phyloP scores from a whole-genome alignment of 2,113 vertebrate genomes.

The Acrocephalus arundinaceus region DNA sequence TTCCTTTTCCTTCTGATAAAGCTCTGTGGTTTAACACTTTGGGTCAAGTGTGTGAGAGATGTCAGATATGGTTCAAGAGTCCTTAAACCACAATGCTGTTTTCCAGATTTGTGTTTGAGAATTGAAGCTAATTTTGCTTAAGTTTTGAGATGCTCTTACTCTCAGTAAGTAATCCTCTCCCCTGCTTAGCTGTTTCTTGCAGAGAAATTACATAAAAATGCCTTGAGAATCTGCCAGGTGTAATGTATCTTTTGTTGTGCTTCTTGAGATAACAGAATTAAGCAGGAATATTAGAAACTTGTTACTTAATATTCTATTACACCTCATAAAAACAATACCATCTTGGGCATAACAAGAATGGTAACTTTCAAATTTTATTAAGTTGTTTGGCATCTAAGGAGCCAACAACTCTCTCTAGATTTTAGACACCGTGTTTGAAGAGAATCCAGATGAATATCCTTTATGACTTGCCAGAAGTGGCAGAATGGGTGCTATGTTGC shows the following conservation, averaged over 20 bases:
- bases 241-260: not conserved
- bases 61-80: not conserved
- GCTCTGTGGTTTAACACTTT: not conserved
- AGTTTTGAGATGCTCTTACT: not conserved
- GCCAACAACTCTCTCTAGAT: not conserved
- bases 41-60: not conserved
- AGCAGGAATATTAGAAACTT: not conserved
- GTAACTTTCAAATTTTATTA: not conserved
- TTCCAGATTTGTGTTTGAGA: not conserved
- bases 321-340: not conserved
- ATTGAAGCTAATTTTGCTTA: not conserved
- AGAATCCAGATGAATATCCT: not conserved
- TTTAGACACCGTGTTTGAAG: not conserved
- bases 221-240: not conserved
- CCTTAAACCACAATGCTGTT: not conserved
- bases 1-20: not conserved
- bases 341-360: not conserved
- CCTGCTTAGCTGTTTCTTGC: not conserved
- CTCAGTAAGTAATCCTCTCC: not conserved
- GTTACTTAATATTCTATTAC: constrained; percentile 15
- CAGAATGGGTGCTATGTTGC: not conserved
- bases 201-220: not conserved
- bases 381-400: not conserved
- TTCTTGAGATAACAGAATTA: constrained; percentile 14
- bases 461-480: not conserved